Evolutionary conservation across 2,797 vertebrate genomes (phyloP).

Genomic region (Enteromius argenteus): DNA sequence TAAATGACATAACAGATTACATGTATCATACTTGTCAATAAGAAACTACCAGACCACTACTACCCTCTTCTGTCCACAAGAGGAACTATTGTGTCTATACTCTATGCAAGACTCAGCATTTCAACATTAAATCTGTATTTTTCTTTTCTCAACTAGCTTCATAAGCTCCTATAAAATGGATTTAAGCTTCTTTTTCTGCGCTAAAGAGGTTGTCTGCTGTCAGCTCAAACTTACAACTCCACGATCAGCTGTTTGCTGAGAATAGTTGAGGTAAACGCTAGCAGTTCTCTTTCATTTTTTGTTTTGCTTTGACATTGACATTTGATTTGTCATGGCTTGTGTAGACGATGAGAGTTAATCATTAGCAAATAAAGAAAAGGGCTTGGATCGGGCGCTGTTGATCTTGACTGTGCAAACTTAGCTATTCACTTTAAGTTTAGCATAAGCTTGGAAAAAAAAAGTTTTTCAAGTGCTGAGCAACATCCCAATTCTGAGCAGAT

Average conservation of each 20-base stretch:
- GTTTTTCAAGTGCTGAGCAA: neutral
- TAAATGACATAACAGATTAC: neutral
- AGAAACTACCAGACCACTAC: neutral
- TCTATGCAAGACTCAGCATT: neutral
- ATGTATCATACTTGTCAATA: neutral
- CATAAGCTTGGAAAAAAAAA: neutral
- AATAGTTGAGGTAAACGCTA: neutral
- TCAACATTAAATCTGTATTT: neutral
- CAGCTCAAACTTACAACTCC: neutral
- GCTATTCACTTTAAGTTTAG: neutral
- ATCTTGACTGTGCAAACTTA: neutral
- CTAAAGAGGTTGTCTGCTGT: neutral
- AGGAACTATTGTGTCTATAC: neutral
- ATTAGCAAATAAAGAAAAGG: neutral
- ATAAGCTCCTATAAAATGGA: neutral
- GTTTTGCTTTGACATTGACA: neutral
- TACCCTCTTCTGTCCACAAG: neutral
- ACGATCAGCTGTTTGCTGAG: neutral
- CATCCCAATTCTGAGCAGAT: neutral
- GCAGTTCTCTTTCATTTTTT: neutral
- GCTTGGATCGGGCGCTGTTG: neutral
- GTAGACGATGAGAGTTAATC: neutral
- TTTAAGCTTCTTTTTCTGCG: neutral
- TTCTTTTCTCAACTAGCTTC: neutral
- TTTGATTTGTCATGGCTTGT: slow-evolving; percentile 6